Percentiles rank a stretch among this genome's conserved stretches.
Conservation (phyloP, 2,797 vertebrate species). For the Acanthiza pusilla region DNA sequence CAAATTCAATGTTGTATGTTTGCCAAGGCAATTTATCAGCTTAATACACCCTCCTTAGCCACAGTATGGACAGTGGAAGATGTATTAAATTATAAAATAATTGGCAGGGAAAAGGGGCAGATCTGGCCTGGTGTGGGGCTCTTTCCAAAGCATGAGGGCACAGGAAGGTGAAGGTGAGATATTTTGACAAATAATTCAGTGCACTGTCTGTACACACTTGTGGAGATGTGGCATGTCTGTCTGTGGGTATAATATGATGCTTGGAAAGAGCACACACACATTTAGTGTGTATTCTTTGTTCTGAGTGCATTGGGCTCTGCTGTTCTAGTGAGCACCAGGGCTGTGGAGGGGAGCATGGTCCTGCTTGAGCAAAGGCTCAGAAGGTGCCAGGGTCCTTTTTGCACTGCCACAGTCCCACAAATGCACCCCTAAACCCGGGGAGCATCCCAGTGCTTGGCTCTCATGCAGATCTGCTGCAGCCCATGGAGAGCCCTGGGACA, state of each 20-base stretch:
- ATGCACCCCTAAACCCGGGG: no score
- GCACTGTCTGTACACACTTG: neutral
- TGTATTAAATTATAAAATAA: neutral
- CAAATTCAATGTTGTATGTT: neutral
- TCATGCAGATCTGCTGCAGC: neutral
- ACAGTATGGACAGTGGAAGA: neutral
- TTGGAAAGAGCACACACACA: neutral
- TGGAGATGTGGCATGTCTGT: neutral
- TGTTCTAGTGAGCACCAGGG: neutral
- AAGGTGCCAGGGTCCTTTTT: neutral
- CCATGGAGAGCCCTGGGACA: neutral
- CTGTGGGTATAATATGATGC: neutral
- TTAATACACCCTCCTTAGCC: neutral
- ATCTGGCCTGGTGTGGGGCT: neutral
- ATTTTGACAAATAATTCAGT: neutral
- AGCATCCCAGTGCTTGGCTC: neutral
- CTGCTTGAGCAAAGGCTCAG: neutral
- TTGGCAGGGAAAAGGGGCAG: neutral
- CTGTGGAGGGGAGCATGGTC: neutral
- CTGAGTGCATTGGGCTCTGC: neutral
- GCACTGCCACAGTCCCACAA: no score
- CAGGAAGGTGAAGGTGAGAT: neutral
- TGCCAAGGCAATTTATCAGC: neutral
- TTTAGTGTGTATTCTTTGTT: neutral
- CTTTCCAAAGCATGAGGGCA: rapidly evolving